phyloP scores from a whole-genome alignment of 2,113 vertebrate genomes.

The Thamnophis sirtalis region DNA sequence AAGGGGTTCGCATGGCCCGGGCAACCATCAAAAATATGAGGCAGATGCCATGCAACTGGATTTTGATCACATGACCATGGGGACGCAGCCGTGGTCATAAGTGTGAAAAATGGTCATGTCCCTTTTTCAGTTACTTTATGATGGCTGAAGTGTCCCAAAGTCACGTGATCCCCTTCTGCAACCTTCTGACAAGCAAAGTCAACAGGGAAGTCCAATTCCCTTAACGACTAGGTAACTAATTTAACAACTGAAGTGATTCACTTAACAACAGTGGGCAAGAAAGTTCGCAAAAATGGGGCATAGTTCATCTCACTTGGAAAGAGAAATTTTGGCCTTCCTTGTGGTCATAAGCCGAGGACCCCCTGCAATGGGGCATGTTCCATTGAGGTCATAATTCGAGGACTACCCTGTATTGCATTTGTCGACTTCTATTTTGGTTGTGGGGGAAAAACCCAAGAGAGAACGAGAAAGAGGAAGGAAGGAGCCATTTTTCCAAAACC shows the following conservation, averaged over 20 bases:
- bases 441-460: too few species aligned
- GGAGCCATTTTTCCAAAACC: not conserved
- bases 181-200: not conserved
- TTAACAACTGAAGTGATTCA: not conserved
- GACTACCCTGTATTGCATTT: constrained; percentile 8
- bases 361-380: not conserved
- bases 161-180: not conserved
- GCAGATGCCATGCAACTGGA: not conserved
- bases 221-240: not conserved
- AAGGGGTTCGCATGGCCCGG: accelerated
- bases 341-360: not conserved
- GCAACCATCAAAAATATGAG: not conserved
- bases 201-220: not conserved
- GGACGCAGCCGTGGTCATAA: not conserved
- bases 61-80: not conserved
- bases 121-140: not conserved
- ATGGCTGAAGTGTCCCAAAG: not conserved
- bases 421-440: constrained; percentile 44
- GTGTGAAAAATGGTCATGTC: not conserved
- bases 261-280: not conserved
- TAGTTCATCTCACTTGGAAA: not conserved
- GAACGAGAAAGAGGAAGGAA: not conserved
- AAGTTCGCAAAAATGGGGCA: not conserved
- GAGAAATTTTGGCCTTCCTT: not conserved
- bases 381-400: not conserved